These are phyloP conservation scores for Oreotrochilus melanogaster DNA, from an alignment of 2,113 vertebrate genomes.

Conservation along the genomic window DNA sequence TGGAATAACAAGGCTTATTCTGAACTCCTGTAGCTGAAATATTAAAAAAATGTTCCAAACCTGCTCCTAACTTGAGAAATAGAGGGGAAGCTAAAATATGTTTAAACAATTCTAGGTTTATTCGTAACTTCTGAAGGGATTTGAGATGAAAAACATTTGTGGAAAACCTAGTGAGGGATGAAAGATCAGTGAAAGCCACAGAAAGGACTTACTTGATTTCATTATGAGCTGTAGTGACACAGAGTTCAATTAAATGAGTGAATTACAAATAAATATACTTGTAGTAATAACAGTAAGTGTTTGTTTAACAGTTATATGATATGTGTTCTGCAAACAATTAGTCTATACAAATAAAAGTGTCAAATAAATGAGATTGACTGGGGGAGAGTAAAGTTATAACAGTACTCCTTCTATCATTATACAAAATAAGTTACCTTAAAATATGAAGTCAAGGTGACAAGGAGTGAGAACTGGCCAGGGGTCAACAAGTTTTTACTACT, in stretches of 20 bases:
- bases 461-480: not conserved
- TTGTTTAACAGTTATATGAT: not conserved
- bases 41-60: not conserved
- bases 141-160: not conserved
- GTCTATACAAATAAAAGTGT: not conserved
- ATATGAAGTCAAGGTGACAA: not conserved
- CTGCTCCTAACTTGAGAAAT: not conserved
- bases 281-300: not conserved
- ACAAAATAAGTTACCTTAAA: not conserved
- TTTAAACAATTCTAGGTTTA: not conserved
- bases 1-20: not conserved
- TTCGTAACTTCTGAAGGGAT: not conserved
- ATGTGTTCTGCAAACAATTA: slow-evolving; percentile 22
- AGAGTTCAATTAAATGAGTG: not conserved
- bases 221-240: not conserved
- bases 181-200: not conserved
- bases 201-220: not conserved
- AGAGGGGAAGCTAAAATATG: not conserved
- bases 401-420: not conserved
- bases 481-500: not conserved
- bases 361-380: not conserved
- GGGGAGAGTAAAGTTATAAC: not conserved
- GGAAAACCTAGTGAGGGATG: not conserved
- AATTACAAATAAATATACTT: slow-evolving; percentile 20
- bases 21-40: not conserved